Evolutionary conservation across 2,888 invertebrate genomes (phyloP).

Genomic region (Campoplex capitator): DNA sequence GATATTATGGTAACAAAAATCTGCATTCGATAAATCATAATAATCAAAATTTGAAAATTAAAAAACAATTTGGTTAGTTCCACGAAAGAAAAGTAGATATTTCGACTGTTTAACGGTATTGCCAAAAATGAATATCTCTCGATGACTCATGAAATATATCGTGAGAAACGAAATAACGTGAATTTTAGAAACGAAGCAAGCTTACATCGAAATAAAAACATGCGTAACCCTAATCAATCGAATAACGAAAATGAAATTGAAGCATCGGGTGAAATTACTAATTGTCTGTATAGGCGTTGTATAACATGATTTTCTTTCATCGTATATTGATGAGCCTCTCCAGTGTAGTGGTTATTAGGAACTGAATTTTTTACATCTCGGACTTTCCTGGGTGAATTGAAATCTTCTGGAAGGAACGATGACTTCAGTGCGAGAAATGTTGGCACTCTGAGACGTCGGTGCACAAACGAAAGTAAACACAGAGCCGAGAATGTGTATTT

Average conservation of each 20-base stretch:
- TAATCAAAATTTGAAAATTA: background rate
- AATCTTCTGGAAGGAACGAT: background rate
- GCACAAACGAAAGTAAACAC: constrained; percentile 47
- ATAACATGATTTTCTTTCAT: background rate
- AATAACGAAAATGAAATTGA: background rate
- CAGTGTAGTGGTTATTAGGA: background rate
- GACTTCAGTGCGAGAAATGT: constrained; percentile 37
- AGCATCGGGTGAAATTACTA: background rate
- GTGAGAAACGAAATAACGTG: background rate
- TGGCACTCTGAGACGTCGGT: constrained; percentile 21
- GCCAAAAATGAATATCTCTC: background rate
- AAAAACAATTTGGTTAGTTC: background rate
- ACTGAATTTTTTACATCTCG: background rate
- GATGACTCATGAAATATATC: no score
- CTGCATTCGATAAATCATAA: background rate
- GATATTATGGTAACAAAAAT: background rate
- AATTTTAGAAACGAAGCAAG: background rate
- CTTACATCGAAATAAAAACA: background rate
- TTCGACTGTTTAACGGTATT: background rate
- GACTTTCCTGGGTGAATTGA: background rate
- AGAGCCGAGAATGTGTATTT: constrained; percentile 22
- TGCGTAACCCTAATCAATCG: background rate
- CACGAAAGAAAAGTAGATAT: constrained; percentile 11
- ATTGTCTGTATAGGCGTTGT: background rate
- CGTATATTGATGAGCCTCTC: background rate